Evolutionary conservation across 2,113 vertebrate genomes (phyloP), one percentile per base, ranked within the genome.

Genomic region (Illadopsis cleaveri): DNA sequence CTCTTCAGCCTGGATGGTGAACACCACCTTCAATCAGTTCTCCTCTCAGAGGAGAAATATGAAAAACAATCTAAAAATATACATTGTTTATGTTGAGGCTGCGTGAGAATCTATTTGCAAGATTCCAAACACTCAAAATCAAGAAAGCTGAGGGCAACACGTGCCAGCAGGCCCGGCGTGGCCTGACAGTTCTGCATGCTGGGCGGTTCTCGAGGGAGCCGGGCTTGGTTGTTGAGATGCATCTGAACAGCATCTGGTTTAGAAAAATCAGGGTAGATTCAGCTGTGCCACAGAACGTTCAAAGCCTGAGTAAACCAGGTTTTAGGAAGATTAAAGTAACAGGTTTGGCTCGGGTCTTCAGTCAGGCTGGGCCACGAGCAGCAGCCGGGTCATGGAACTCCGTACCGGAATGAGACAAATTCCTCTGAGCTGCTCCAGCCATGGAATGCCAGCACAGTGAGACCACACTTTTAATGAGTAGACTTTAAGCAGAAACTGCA

Each of bases 161-260:
- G n/a, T n/a, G n/a, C 30, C 14, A 6, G 47, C 2, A 9, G 12
- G 11, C 6, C 22, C 11, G 3, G 23, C 27, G 22, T 11, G 11
- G 48, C 50, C 30, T 19, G 40, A 15, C 8, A 15, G 15, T 5
- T 10, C 6, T 10, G 4, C 7, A 33, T 9, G 65, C 31, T 15
- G 35, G 15, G 51, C n/a, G 11, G 58, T 31, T 38, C 45, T 33
- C 56, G 14, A 12, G 3, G 12, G 23, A 31, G 6, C 24, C 12
- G 42, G n/a, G 0, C 33, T 6, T 4, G 13, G 13, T 7, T 20
- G 35, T 2, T 18, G 23, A 20, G 4, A 5, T 21, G 24, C 28
- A 9, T 38, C 47, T 21, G 12, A 35, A 20, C 10, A 15, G 16
- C 33, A 8, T 33, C 17, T 18, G 20, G 24, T 50, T 9, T 4